phyloP scores from a whole-genome alignment of 2,888 invertebrate genomes.

The Phlogophora meticulosa region DNA sequence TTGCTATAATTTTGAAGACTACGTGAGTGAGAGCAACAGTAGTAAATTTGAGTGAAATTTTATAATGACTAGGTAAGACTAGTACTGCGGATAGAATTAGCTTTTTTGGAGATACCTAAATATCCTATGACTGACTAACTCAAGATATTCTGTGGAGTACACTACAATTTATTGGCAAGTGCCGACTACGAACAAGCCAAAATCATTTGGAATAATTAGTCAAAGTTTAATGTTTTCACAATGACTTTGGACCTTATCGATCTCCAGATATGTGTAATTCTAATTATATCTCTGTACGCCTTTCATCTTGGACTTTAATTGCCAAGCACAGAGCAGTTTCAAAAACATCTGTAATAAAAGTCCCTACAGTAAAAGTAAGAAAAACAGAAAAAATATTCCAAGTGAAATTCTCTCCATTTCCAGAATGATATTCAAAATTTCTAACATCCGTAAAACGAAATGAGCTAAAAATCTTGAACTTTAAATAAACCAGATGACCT shows the following conservation, averaged over 20 bases:
- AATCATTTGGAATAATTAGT: conserved; percentile 9
- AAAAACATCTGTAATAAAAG: conserved; percentile 48
- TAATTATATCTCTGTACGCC: conserved; percentile 20
- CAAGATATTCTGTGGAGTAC: not conserved
- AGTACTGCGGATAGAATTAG: not conserved
- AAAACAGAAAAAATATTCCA: conserved; percentile 12
- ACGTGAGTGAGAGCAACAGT: conserved; percentile 11
- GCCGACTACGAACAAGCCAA: not conserved
- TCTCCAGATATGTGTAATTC: conserved; percentile 13
- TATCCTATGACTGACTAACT: not conserved
- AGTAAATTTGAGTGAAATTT: too few relatives aligned
- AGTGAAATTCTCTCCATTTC: conserved; percentile 10
- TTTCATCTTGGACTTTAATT: conserved; percentile 49
- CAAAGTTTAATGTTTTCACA: not conserved
- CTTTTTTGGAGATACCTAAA: not conserved
- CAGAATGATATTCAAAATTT: conserved; percentile 42
- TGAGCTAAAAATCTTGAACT: conserved; percentile 61
- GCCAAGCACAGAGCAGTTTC: conserved; percentile 36
- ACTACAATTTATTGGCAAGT: not conserved
- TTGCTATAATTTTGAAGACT: conserved; percentile 1
- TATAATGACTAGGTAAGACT: too few relatives aligned
- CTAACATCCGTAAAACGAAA: conserved; percentile 53
- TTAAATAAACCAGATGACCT: conserved; percentile 73
- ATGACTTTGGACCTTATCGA: not conserved
- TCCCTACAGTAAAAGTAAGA: conserved; percentile 1